Base-by-base conservation (phyloP, 1,140 invertebrate genomes). In the Argopecten irradians region DNA sequence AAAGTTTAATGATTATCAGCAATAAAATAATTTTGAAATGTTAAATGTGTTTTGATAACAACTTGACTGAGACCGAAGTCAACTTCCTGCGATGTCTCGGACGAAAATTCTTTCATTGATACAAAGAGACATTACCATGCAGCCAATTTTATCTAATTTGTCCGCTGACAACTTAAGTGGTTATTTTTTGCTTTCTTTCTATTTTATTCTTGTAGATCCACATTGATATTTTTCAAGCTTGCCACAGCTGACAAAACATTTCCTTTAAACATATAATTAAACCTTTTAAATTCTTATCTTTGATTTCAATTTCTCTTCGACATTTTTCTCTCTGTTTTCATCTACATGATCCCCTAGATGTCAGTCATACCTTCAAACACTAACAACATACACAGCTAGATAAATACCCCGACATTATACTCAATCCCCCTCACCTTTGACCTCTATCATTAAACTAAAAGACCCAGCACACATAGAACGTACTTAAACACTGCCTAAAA, bases 231-330 rank as follows among this genome's bases (percentile, higher is more conserved):
- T n/a, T n/a, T 19, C 43, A 46, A 8, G 43, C 9, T 46, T 19
- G 19, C 1, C 43, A 28, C 55, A 71, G 55, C 55, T 71, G 55
- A 71, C 55, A 71, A 71, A 71, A 28, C 55, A 71, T 28, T n/a
- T 71, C 8, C 22, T 28, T 71, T 11, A n/a, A 71, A 16, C 0
- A 1, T 71, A 22, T 28, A 71, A 71, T 71, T 71, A 71, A 71
- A 71, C n/a, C 55, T 71, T n/a, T 71, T 71, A 71, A 71, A 71
- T 71, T 71, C 55, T 28, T 71, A 28, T 28, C 55, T 71, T 71
- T 11, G 16, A 28, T 71, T 71, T 71, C 55, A 71, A 71, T 71
- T 71, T 71, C 55, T 28, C 55, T 28, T 16, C 1, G 13, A 71
- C 28, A 3, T 71, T 71, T 71, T 28, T 71, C 28, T 28, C 28